A percentile compares a stretch with the other conserved stretches of the same genome.
Conservation (phyloP, 1,140 invertebrate species). For the Holotrichia oblita region DNA sequence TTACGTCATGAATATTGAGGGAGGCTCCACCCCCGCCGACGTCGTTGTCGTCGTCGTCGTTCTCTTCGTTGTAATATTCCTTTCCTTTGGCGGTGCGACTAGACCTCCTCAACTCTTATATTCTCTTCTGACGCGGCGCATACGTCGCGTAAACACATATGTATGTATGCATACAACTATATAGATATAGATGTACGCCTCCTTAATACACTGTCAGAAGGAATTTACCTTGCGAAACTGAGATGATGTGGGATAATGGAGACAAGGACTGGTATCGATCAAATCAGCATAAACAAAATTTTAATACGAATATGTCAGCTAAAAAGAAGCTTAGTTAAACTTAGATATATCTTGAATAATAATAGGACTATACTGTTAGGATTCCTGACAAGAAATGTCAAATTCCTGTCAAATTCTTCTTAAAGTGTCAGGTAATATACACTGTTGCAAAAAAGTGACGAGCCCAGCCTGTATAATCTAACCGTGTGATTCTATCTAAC, state of each 20-base stretch:
- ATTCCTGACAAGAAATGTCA: too few relatives aligned
- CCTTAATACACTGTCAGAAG: neutral
- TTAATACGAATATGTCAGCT: too few relatives aligned
- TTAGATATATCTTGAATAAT: too few relatives aligned
- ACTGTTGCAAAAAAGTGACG: too few relatives aligned
- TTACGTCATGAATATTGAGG: slow-evolving; percentile 33
- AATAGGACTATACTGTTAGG: too few relatives aligned
- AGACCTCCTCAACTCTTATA: slow-evolving; percentile 15
- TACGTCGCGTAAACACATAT: neutral
- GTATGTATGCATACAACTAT: neutral
- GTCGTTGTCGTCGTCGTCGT: too few relatives aligned
- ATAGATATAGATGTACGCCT: neutral
- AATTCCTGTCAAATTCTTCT: too few relatives aligned
- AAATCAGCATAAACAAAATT: neutral
- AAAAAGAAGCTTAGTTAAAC: too few relatives aligned
- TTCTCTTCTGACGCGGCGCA: neutral
- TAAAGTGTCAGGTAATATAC: too few relatives aligned
- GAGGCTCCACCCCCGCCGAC: slow-evolving; percentile 4
- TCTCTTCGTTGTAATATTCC: slow-evolving; percentile 28
- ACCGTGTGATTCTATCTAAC: too few relatives aligned
- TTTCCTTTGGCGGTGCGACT: slow-evolving; percentile 18
- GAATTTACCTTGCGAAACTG: neutral
- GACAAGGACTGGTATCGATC: neutral
- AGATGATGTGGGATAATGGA: too few relatives aligned
- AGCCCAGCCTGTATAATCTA: too few relatives aligned